Percentiles rank a stretch among this genome's conserved stretches.
phyloP scores from a whole-genome alignment of 1,140 invertebrate genomes.

The Drosophila albomicans region DNA sequence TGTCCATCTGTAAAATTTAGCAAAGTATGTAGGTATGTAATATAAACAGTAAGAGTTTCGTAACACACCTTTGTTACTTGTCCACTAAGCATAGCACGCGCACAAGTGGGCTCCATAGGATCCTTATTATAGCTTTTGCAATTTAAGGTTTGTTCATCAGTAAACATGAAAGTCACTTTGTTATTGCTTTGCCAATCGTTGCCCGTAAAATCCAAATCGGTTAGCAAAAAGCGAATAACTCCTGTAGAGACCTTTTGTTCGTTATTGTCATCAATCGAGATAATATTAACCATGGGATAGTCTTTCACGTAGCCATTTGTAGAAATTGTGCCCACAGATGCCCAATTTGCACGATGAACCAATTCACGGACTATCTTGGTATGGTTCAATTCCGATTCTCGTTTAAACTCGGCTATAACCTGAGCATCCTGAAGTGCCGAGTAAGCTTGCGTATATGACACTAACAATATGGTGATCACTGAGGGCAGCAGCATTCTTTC shows the following conservation, averaged over 20 bases:
- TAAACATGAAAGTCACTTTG: conserved; percentile 88
- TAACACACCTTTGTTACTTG: conserved; percentile 88
- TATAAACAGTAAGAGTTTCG: not conserved
- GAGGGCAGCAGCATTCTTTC: conserved; percentile 36
- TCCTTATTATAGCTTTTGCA: conserved; percentile 88
- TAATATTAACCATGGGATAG: conserved; percentile 91
- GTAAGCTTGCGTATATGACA: conserved; percentile 41
- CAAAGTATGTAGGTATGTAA: not conserved
- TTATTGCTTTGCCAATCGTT: conserved; percentile 88
- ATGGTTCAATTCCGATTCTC: conserved; percentile 51
- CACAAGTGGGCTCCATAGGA: conserved; percentile 93
- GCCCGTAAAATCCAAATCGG: conserved; percentile 90
- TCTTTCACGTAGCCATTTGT: conserved; percentile 86
- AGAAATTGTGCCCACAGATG: conserved; percentile 90
- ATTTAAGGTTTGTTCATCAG: conserved; percentile 89
- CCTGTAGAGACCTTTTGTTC: conserved; percentile 88
- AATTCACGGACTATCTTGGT: conserved; percentile 85
- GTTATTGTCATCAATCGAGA: conserved; percentile 90
- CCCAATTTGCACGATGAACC: conserved; percentile 88
- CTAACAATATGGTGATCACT: conserved; percentile 27
- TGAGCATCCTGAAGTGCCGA: conserved; percentile 60
- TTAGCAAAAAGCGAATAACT: conserved; percentile 91
- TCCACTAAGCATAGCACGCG: conserved; percentile 90
- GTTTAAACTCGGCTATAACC: conserved; percentile 57
- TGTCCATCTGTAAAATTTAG: conserved; percentile 86